A percentile compares a stretch with the other conserved stretches of the same genome.
Evolutionary conservation across 2,113 vertebrate species (phyloP).

Genomic region (Natator depressus): DNA sequence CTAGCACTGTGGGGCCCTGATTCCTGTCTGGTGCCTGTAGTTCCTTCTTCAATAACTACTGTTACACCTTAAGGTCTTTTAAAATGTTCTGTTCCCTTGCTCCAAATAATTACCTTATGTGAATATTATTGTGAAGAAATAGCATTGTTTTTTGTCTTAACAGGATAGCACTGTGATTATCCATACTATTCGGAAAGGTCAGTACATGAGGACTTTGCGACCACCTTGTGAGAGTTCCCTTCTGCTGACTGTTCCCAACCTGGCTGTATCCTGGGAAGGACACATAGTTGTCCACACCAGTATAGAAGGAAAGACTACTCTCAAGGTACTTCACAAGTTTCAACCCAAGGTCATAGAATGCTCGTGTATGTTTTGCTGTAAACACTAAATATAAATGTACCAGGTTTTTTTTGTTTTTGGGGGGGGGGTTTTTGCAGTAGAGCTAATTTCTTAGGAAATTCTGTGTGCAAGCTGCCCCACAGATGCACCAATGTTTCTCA

Average conservation of each 20-base stretch:
- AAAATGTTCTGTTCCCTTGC: not conserved
- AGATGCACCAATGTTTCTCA: not conserved
- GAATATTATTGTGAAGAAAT: not conserved
- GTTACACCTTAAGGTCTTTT: not conserved
- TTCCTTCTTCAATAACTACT: not conserved
- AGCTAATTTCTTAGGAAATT: not conserved
- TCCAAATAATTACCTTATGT: not conserved
- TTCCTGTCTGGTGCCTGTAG: not conserved
- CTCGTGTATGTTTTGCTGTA: not conserved
- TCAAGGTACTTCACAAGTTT: conserved; percentile 83
- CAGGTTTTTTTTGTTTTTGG: not conserved
- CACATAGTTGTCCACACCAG: conserved; percentile 92
- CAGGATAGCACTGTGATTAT: conserved; percentile 95
- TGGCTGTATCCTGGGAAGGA: conserved; percentile 95
- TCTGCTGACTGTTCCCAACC: conserved; percentile 86
- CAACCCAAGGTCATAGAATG: not conserved
- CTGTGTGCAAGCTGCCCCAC: not conserved
- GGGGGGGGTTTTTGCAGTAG: not conserved
- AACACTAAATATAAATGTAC: not conserved
- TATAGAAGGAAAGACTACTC: conserved; percentile 89
- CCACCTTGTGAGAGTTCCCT: conserved; percentile 93
- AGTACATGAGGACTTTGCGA: conserved; percentile 91
- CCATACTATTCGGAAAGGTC: conserved; percentile 89
- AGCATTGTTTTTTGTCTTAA: not conserved
- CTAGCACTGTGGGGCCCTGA: not conserved